Evolutionary conservation across 2,888 invertebrate species (phyloP), one percentile per base, ranked within the genome.

Genomic region (Endomychus coccineus): DNA sequence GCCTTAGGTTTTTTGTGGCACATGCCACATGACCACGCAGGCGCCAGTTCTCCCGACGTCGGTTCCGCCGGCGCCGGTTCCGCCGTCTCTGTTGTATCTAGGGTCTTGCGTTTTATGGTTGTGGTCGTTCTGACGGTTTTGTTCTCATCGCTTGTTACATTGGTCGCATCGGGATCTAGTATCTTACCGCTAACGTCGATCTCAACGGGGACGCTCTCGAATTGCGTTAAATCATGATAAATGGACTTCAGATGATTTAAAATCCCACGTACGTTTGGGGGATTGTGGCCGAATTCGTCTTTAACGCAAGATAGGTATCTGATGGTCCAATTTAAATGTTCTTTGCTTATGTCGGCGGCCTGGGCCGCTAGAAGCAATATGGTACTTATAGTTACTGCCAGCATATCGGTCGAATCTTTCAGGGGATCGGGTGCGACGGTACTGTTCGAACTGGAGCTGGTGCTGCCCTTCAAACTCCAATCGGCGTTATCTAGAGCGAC

Each of bases 321-420:
- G 10, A 40, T 22, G 9, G 46, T 35, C 49, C 49, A 49, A 14
- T 42, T 39, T 14, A 34, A n/a, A 12, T 37, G 42, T 31, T 36
- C 36, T 32, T 11, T 28, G 10, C 9, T 23, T 11, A 37, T 17
- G 14, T 33, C 16, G 3, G 16, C 11, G n/a, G 43, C 41, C 2
- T 42, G 42, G n/a, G 45, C 43, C 40, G 10, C 39, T 41, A 27
- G 38, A 37, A 16, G 45, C 46, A 36, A 35, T 38, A 34, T 17
- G 22, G 40, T 40, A 16, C 40, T 40, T 34, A 43, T 31, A 3
- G 42, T 34, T 7, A 46, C 42, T 7, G 45, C 40, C 10, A 48
- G 21, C 27, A 48, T 34, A 25, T 48, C 15, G 66, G 70, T 62
- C 6, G 41, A 34, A 17, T 45, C 45, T 10, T 29, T 34, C 7